These are phyloP conservation scores for Phania funesta DNA, from an alignment of 2,888 invertebrate species.

Conservation along the genomic window DNA sequence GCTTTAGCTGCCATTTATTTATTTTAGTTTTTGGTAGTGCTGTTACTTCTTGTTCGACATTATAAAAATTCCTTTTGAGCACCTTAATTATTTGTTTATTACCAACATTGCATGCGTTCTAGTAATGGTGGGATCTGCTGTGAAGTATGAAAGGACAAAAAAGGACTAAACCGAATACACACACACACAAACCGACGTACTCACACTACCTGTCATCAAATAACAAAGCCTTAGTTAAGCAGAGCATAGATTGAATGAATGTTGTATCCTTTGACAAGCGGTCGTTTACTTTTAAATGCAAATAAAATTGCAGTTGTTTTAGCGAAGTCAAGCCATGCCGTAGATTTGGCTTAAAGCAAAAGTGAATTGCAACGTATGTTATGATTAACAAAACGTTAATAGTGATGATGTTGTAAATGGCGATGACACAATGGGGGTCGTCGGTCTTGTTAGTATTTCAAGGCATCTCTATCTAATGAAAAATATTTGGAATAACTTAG, in stretches of 20 bases:
- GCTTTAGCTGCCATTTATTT: background rate
- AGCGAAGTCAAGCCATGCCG: constrained; percentile 4
- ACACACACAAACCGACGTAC: background rate
- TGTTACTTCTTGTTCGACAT: constrained; percentile 25
- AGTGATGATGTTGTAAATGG: background rate
- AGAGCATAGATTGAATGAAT: constrained; percentile 34
- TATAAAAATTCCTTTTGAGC: constrained; percentile 66
- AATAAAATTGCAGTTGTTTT: constrained; percentile 48
- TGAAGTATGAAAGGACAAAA: background rate
- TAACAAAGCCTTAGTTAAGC: constrained; percentile 15
- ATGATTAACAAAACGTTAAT: constrained; percentile 10
- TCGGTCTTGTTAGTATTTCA: constrained; percentile 33
- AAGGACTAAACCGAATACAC: background rate
- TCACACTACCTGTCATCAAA: constrained; percentile 9
- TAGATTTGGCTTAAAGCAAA: background rate
- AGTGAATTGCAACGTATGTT: constrained; percentile 22
- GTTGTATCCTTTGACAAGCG: constrained; percentile 59
- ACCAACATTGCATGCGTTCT: constrained; percentile 60
- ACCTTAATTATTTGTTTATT: constrained; percentile 68
- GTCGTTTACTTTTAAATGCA: constrained; percentile 65
- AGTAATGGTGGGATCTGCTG: background rate
- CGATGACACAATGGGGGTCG: constrained; percentile 35
- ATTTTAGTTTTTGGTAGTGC: background rate
- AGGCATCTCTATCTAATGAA: constrained; percentile 40
- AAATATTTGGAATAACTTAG: constrained; percentile 39